phyloP scores from a whole-genome alignment of 2,113 vertebrate genomes.

The Hippocampus abdominalis region DNA sequence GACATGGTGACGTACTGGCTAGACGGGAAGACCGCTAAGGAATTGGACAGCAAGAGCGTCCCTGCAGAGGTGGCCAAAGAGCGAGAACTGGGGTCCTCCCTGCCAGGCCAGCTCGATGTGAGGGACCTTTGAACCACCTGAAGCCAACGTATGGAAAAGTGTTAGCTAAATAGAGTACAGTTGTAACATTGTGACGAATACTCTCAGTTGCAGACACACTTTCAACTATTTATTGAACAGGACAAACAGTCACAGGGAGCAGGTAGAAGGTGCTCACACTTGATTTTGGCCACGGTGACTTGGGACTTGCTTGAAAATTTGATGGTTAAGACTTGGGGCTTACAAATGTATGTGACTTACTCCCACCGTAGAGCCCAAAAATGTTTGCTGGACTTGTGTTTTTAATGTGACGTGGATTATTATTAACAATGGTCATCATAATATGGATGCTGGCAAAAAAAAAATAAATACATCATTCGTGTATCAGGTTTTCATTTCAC shows the following conservation, averaged over 20 bases:
- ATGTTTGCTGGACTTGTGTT: not conserved
- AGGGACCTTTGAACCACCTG: conserved; percentile 31
- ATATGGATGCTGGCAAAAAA: not conserved
- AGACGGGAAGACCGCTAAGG: conserved; percentile 64
- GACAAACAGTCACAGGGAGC: too few species aligned
- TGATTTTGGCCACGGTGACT: too few species aligned
- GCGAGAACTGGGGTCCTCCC: conserved; percentile 40
- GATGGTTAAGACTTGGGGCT: too few species aligned
- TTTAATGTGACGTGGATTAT: not conserved
- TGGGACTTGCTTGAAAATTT: too few species aligned
- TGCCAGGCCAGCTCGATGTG: conserved; percentile 62
- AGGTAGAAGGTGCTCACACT: too few species aligned
- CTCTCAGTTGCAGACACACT: too few species aligned
- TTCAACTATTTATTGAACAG: too few species aligned
- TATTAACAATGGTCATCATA: not conserved
- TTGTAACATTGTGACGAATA: too few species aligned
- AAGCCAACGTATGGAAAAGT: not conserved
- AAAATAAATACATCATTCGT: not conserved
- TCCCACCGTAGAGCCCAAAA: too few species aligned
- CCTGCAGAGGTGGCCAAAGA: conserved; percentile 26
- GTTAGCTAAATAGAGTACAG: not conserved
- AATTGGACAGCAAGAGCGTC: conserved; percentile 8
- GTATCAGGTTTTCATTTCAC: not conserved
- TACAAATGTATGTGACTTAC: too few species aligned
- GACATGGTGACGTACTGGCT: conserved; percentile 84